phyloP scores from a whole-genome alignment of 2,113 vertebrate genomes.

The Monopterus albus region DNA sequence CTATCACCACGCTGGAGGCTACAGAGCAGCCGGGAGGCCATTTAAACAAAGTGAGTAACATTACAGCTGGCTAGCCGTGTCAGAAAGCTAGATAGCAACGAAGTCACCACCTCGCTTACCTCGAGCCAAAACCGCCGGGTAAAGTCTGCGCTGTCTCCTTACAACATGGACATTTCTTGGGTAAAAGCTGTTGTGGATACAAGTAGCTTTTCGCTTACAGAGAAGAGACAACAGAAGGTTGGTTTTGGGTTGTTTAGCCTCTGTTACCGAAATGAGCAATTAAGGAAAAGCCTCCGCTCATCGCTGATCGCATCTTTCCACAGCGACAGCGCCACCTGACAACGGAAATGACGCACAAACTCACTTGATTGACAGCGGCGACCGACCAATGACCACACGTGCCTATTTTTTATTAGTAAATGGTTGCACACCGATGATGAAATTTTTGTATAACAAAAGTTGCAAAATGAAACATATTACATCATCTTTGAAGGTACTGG shows the following conservation, averaged over 20 bases:
- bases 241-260: constrained; percentile 67
- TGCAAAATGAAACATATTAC: constrained; percentile 60
- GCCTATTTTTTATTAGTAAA: constrained; percentile 5
- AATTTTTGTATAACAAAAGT: constrained; percentile 60
- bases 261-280: constrained; percentile 80
- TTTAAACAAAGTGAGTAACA: constrained; percentile 81
- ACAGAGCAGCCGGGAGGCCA: constrained; percentile 73
- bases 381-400: constrained; percentile 62
- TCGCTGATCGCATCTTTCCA: constrained; percentile 88
- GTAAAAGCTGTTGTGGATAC: constrained; percentile 47
- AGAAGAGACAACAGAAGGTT: constrained; percentile 39
- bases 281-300: constrained; percentile 82
- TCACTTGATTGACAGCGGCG: constrained; percentile 71
- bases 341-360: constrained; percentile 87
- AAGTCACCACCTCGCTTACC: constrained; percentile 76
- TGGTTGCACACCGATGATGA: constrained; percentile 56
- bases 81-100: constrained; percentile 57
- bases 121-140: constrained; percentile 82
- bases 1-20: constrained; percentile 28
- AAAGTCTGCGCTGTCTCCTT: constrained; percentile 71
- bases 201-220: constrained; percentile 40
- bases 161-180: constrained; percentile 76
- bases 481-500: constrained; percentile 37
- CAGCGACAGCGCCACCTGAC: constrained; percentile 88
- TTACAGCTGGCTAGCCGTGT: constrained; percentile 71